A percentile compares a stretch with the other conserved stretches of the same genome.
Conservation (phyloP, 2,113 vertebrate genomes). For the Cathartes aura region DNA sequence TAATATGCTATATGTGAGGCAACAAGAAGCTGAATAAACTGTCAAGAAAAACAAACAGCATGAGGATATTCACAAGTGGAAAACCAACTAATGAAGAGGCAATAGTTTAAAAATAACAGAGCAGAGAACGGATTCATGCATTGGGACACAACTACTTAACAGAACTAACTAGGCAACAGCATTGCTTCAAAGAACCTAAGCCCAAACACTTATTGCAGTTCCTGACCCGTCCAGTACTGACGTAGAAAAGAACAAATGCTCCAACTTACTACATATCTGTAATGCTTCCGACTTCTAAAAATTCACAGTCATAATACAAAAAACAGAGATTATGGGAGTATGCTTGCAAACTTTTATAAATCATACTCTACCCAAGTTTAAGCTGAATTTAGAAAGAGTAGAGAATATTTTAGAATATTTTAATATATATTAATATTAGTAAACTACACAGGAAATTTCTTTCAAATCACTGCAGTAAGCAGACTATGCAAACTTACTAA, state of each 20-base stretch:
- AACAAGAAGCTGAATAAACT: not conserved
- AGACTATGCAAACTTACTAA: not conserved
- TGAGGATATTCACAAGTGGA: not conserved
- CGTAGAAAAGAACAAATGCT: not conserved
- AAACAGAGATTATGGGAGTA: not conserved
- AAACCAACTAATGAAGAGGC: not conserved
- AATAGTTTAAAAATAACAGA: slow-evolving; percentile 7
- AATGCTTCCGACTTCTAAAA: not conserved
- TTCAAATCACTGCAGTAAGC: not conserved
- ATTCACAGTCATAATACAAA: not conserved
- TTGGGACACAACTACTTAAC: not conserved
- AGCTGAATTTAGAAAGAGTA: not conserved
- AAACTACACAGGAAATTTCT: not conserved
- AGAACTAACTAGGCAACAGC: not conserved
- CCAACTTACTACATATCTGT: not conserved
- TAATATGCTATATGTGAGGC: not conserved
- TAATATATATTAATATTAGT: not conserved
- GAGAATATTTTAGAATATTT: not conserved
- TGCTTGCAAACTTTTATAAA: not conserved
- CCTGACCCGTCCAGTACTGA: not conserved
- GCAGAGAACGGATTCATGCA: not conserved
- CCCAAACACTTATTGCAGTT: not conserved
- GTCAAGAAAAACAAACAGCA: not conserved
- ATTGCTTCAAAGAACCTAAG: not conserved
- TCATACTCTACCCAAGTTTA: not conserved